Conservation (phyloP, 2,888 invertebrate genomes). For the Sympetrum striolatum region DNA sequence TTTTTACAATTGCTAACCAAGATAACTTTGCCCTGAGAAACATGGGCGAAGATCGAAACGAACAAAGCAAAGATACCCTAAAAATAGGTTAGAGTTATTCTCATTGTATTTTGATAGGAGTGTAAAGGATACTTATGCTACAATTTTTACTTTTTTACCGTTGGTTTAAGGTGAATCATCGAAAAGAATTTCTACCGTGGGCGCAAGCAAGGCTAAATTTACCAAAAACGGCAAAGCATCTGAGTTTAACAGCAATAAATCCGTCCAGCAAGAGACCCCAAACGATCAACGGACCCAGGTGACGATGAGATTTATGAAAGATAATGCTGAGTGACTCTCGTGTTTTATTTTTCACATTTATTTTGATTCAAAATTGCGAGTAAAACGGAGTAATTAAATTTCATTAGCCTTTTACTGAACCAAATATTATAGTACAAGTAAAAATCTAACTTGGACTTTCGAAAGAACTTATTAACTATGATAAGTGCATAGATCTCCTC, state of each 20-base stretch:
- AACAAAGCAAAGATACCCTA: neutral
- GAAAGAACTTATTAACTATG: too few relatives aligned
- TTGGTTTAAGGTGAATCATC: neutral
- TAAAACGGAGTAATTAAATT: too few relatives aligned
- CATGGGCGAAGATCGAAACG: neutral
- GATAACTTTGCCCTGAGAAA: neutral
- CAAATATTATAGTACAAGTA: too few relatives aligned
- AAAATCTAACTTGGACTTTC: too few relatives aligned
- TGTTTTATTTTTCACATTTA: neutral
- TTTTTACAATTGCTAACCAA: neutral
- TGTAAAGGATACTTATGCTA: neutral
- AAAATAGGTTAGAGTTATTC: neutral
- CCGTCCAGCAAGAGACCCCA: slow-evolving; percentile 12
- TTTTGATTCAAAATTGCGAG: too few relatives aligned
- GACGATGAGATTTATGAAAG: neutral
- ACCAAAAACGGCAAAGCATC: too few relatives aligned
- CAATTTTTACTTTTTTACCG: neutral
- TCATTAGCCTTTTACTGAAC: too few relatives aligned
- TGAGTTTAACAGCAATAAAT: too few relatives aligned
- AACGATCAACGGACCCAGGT: slow-evolving; percentile 45
- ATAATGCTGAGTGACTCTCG: neutral
- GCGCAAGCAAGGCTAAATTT: too few relatives aligned
- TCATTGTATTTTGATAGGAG: neutral
- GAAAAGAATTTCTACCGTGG: neutral
- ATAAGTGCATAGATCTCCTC: too few relatives aligned